Base-by-base conservation (phyloP, 2,797 vertebrate species). In the Hemitrygon akajei region DNA sequence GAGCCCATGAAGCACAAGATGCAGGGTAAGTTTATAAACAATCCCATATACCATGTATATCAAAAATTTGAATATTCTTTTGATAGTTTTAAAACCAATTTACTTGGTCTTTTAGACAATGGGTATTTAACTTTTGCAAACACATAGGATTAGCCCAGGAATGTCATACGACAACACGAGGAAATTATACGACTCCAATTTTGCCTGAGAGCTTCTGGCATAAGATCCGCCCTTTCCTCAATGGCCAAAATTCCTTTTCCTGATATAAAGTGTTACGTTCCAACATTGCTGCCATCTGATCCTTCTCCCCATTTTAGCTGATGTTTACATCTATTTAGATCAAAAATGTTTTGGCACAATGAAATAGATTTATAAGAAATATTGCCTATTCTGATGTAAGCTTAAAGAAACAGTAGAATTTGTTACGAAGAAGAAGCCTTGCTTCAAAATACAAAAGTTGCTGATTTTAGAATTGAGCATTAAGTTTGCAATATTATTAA, bases 1-100 rank as follows among this genome's bases (percentile, higher is more conserved):
- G 98, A 97, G 98, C 98, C 94, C 98, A 99, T 20, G 98, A 99
- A 97, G 98, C 98, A 94, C 98, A 99, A 95, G 98, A 99, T 9
- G 98, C 98, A 94, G 98, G 98, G 98, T 99, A 97, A 95, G 98
- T 96, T 69, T 66, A 63, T 2, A 87, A 66, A 69, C 18, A 37
- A 34, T 66, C 66, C 60, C 18, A 89, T 34, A 37, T 30, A 20
- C 86, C 37, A 7, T 20, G n/a, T 69, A 69, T 60, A 16, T n/a
- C 12, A 1, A 80, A 80, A 37, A 80, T 7, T 80, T 34, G 76
- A 37, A 79, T 79, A 14, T 12, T 79, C n/a, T 79, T 34, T 0
- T 14, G 76, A 34, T 79, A 79, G 30, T 79, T n/a, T 34, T 87
- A 16, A 66, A 37, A 0, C 30, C n/a, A n/a, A 89, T 37, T 66